Base-by-base conservation (phyloP, 2,113 vertebrate species). In the Coptodon rendalli region DNA sequence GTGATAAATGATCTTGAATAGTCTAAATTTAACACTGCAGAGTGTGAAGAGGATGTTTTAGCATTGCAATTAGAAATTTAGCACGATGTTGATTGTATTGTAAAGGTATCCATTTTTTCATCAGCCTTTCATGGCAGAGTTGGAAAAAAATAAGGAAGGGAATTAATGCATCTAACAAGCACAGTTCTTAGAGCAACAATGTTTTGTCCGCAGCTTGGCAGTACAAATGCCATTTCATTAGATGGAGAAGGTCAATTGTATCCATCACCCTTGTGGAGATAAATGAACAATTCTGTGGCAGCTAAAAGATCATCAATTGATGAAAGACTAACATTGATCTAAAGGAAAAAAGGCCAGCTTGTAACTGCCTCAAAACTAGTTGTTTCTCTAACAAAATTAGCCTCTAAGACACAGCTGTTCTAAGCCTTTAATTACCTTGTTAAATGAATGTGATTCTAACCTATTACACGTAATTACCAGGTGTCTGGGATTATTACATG, bases 191-290 rank as follows among this genome's bases (percentile, higher is more conserved):
- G 13, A 90, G 89, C 79, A 71, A 57, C 86, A 45, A 61, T 80
- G 73, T 84, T 89, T 92, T 87, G 48, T 89, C 63, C 66, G 63
- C 87, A 78, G 76, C 71, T 63, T 86, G 91, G 82, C 91, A 80
- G 89, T 61, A 84, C 84, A 91, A 96, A 94, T 93, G 90, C 54
- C 90, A 92, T 94, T 96, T 94, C 93, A 94, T 95, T 93, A 92
- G 87, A 59, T 85, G 45, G 53, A 90, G 93, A 96, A 96, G 95
- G 96, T 96, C 95, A 96, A 87, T 84, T 87, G 85, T 94, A 95
- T 96, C 92, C 90, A 93, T 96, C 95, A 94, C 87, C 81, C 86
- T 93, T 91, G 94, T 91, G 90, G 91, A 92, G 93, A 94, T 95
- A 93, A 95, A 94, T 93, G 90, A 95, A 93, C 91, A 92, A 89